phyloP scores from a whole-genome alignment of 2,113 vertebrate genomes.

The Triplophysa tibetana region DNA sequence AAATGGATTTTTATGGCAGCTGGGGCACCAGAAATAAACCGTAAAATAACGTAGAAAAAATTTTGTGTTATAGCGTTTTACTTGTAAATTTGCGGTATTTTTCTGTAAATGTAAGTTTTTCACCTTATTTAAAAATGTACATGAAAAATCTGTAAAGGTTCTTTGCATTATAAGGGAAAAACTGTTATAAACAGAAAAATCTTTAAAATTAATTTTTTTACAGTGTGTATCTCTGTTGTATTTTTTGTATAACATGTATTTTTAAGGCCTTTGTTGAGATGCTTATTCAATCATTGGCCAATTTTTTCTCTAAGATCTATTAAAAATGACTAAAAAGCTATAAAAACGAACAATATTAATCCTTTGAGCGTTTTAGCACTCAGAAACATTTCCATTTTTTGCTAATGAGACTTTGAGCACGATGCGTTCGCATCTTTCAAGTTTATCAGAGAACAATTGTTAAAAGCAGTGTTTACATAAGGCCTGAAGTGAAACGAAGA shows the following conservation, averaged over 20 bases:
- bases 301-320: not conserved
- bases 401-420: not conserved
- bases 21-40: too few species aligned
- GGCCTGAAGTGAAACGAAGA: not conserved
- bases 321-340: constrained; percentile 2
- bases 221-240: not conserved
- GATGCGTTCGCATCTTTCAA: not conserved
- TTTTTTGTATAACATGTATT: not conserved
- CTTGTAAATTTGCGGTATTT: too few species aligned
- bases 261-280: not conserved
- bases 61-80: too few species aligned
- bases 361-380: constrained; percentile 7
- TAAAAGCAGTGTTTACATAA: not conserved
- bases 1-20: too few species aligned
- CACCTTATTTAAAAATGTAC: too few species aligned
- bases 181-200: too few species aligned
- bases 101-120: too few species aligned
- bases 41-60: too few species aligned
- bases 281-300: not conserved
- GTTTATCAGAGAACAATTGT: not conserved
- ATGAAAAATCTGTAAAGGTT: too few species aligned
- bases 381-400: not conserved
- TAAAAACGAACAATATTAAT: not conserved
- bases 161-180: too few species aligned
- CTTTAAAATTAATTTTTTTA: too few species aligned